Conservation (phyloP, 2,113 vertebrate genomes). For the Rutilus rutilus region DNA sequence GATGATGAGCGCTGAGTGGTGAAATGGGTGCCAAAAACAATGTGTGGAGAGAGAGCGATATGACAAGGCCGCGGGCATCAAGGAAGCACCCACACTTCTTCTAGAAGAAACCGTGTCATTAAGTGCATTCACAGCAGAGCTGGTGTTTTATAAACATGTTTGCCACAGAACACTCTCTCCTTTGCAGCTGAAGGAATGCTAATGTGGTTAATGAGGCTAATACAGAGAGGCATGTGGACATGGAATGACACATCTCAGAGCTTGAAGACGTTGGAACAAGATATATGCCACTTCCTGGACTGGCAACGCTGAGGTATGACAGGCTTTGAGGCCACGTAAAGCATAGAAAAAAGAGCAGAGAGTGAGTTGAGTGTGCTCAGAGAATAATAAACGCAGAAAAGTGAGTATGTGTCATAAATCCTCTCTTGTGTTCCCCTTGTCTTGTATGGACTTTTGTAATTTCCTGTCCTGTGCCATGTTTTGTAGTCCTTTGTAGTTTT, state of each 20-base stretch:
- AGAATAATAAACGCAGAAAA: not conserved
- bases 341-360: not conserved
- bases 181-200: constrained; percentile 12
- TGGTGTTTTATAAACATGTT: constrained; percentile 43
- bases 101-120: constrained; percentile 32
- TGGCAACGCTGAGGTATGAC: not conserved
- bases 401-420: not conserved
- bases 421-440: too few relatives aligned
- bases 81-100: constrained; percentile 40
- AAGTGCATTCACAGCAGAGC: constrained; percentile 15
- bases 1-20: constrained; percentile 43
- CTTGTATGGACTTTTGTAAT: too few relatives aligned
- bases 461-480: too few relatives aligned
- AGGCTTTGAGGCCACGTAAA: not conserved
- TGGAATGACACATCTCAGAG: not conserved
- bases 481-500: too few relatives aligned
- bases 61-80: constrained; percentile 23
- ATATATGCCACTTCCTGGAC: not conserved
- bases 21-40: constrained; percentile 46
- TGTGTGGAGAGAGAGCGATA: constrained; percentile 36
- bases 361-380: not conserved
- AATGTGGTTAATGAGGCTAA: constrained; percentile 34
- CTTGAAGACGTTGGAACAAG: not conserved
- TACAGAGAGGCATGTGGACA: not conserved
- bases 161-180: not conserved